Conservation (phyloP, 2,888 invertebrate genomes). For the Pandemis cinnamomeana region DNA sequence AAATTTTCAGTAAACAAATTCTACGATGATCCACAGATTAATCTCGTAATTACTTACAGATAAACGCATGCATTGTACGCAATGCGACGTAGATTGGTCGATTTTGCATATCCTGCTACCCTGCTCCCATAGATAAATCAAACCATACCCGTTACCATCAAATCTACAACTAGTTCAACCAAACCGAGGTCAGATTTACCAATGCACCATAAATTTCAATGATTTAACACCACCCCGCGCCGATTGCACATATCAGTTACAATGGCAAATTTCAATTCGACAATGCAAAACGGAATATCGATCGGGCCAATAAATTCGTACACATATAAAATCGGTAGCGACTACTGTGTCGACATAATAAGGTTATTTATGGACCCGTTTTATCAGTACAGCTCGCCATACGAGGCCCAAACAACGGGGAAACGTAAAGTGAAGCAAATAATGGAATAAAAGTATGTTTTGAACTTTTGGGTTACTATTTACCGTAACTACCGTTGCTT, state of each 20-base stretch:
- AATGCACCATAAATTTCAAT: slow-evolving; percentile 38
- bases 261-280: slow-evolving; percentile 43
- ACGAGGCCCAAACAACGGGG: slow-evolving; percentile 2
- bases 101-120: not conserved
- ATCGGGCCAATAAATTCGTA: slow-evolving; percentile 32
- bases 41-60: no score
- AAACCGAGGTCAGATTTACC: slow-evolving; percentile 31
- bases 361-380: slow-evolving; percentile 34
- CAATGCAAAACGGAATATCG: slow-evolving; percentile 40
- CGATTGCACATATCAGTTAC: slow-evolving; percentile 40
- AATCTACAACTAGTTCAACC: slow-evolving; percentile 35
- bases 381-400: slow-evolving; percentile 24
- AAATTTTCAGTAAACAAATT: no score
- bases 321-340: slow-evolving; percentile 39
- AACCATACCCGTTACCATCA: slow-evolving; percentile 1
- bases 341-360: slow-evolving; percentile 39
- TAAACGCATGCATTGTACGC: no score
- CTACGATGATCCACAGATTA: no score
- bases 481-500: no score
- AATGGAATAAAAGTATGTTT: not conserved
- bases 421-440: slow-evolving; percentile 13
- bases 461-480: no score
- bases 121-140: slow-evolving; percentile 25
- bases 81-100: no score
- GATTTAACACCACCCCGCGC: slow-evolving; percentile 32